A percentile compares a stretch with the other conserved stretches of the same genome.
phyloP scores from a whole-genome alignment of 2,888 invertebrate species.

The Caenorhabditis becei region DNA sequence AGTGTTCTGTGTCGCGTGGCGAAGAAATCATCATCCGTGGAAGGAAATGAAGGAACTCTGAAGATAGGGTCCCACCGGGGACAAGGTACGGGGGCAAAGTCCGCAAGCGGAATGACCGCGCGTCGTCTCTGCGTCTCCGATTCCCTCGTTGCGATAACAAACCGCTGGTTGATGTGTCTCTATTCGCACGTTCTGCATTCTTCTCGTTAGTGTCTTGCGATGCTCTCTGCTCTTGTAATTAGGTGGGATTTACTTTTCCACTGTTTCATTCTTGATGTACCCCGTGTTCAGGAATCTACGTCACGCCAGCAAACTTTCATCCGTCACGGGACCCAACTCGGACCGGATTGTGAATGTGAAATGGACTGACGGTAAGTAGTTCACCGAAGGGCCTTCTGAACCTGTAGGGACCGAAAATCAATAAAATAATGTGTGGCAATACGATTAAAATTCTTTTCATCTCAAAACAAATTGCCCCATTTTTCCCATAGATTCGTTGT shows the following conservation, averaged over 20 bases:
- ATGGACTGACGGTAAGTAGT: constrained; percentile 65
- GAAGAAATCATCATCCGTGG: constrained; percentile 5
- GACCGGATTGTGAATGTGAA: constrained; percentile 59
- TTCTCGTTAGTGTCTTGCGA: background rate
- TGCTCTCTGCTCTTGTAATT: constrained; percentile 49
- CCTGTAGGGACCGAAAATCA: background rate
- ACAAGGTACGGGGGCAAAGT: constrained; percentile 34
- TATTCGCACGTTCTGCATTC: constrained; percentile 41
- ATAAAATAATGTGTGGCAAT: background rate
- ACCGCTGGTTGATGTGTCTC: constrained; percentile 24
- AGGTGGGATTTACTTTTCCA: constrained; percentile 16
- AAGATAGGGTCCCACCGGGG: background rate
- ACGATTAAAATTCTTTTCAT: background rate
- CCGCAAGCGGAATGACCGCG: constrained; percentile 32
- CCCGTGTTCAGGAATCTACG: constrained; percentile 27
- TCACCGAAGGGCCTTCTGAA: background rate
- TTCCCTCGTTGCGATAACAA: constrained; percentile 41
- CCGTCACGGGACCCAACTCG: constrained; percentile 40
- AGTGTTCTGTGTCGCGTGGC: background rate
- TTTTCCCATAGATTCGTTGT: constrained; percentile 44
- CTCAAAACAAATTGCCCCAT: constrained; percentile 6
- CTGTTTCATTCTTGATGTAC: background rate
- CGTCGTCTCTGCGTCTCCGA: constrained; percentile 40
- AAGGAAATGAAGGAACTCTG: constrained; percentile 1
- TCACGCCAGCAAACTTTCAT: constrained; percentile 34